phyloP scores from a whole-genome alignment of 2,888 invertebrate species.

The Byasa hedistus region DNA sequence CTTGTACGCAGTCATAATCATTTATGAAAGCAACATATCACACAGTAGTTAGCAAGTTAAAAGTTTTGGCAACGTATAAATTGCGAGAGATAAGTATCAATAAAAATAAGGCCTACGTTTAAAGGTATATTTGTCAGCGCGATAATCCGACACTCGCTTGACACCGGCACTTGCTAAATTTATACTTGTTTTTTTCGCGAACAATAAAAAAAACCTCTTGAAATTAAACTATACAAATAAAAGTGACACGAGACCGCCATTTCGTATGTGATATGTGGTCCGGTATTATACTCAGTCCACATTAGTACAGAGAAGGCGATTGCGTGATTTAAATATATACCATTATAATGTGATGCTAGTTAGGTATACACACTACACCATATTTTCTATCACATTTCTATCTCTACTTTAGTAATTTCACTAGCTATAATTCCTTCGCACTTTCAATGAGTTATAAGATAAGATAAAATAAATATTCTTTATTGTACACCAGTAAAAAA shows the following conservation, averaged over 20 bases:
- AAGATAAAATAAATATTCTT: no score
- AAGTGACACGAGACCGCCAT: conserved; percentile 24
- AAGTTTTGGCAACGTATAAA: not conserved
- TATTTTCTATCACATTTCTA: no score
- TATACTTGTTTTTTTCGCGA: conserved; percentile 20
- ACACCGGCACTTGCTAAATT: conserved; percentile 19
- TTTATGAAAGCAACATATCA: not conserved
- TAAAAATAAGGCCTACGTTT: conserved; percentile 3
- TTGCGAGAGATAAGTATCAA: not conserved
- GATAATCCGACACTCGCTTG: conserved; percentile 17
- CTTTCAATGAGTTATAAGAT: no score
- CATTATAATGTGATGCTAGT: no score
- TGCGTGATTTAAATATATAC: not conserved
- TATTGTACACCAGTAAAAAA: no score
- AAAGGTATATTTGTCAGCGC: conserved; percentile 22
- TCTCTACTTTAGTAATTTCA: no score
- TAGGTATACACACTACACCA: no score
- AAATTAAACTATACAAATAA: conserved; percentile 28
- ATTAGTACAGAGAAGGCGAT: conserved; percentile 5
- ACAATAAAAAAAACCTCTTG: conserved; percentile 29
- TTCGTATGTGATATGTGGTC: conserved; percentile 26
- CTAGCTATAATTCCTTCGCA: no score
- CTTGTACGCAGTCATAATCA: not conserved
- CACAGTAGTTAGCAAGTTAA: not conserved
- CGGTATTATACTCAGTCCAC: conserved; percentile 12